Evolutionary conservation across 2,888 invertebrate species (phyloP).

Genomic region (Cheilosia variabilis): DNA sequence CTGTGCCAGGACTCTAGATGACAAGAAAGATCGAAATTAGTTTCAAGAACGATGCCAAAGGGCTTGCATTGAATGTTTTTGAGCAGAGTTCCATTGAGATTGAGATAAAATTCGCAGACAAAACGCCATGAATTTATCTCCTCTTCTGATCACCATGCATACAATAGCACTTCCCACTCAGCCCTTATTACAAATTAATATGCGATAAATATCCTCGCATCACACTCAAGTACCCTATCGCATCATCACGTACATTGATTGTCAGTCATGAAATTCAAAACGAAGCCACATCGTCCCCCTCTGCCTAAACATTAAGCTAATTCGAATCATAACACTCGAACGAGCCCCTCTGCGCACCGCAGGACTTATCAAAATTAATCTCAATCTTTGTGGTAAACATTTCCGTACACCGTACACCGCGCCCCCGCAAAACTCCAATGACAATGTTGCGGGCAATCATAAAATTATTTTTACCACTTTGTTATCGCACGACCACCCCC

Average conservation of each 20-base stretch:
- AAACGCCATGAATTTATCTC: no score
- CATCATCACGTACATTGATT: slow-evolving; percentile 10
- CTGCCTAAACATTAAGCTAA: slow-evolving; percentile 23
- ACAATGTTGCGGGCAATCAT: slow-evolving; percentile 74
- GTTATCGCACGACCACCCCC: slow-evolving; percentile 67
- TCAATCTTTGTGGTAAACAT: slow-evolving; percentile 69
- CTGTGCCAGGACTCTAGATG: neutral
- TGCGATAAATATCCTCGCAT: slow-evolving; percentile 37
- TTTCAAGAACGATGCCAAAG: neutral
- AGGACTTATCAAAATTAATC: slow-evolving; percentile 68
- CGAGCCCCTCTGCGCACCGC: slow-evolving; percentile 6
- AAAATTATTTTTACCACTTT: slow-evolving; percentile 74
- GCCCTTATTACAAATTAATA: slow-evolving; percentile 43
- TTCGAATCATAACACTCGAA: slow-evolving; percentile 60
- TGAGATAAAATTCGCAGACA: no score
- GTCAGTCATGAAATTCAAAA: slow-evolving; percentile 42
- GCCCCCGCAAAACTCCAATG: slow-evolving; percentile 22
- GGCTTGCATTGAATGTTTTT: neutral
- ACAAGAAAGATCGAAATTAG: neutral
- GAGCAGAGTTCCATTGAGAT: no score
- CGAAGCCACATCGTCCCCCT: slow-evolving; percentile 1
- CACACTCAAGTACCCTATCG: slow-evolving; percentile 40
- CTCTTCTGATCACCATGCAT: neutral
- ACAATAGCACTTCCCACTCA: neutral
- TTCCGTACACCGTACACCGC: slow-evolving; percentile 14